Evolutionary conservation across 92 coral and sea anemone species (phyloP), one percentile per base, ranked within the genome.

Genomic region (Montipora capitata): DNA sequence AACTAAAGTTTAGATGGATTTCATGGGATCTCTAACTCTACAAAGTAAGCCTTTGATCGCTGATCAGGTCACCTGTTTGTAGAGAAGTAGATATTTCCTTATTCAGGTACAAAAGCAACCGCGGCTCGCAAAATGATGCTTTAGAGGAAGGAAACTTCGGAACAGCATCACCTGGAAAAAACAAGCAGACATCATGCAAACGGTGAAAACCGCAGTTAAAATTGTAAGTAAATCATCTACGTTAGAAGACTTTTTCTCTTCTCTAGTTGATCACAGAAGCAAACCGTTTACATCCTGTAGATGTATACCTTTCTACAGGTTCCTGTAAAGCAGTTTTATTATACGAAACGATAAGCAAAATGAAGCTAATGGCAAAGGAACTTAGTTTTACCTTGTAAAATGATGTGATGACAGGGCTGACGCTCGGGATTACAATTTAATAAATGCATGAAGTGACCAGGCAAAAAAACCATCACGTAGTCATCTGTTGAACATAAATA

Each of bases 331-430:
- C 35, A 27, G 35, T 27, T 27, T 27, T 27, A 27, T 27, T 27
- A 27, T 27, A 27, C 35, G 35, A 48, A 48, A 10, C 52, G 10
- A 48, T 5, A 48, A 48, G 52, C 6, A 48, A 48, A 5, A 48
- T 48, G 52, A 5, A 5, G 6, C 10, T 45, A 7, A n/a, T 40
- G 57, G 10, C 40, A 5, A 10, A 14, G 1, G 6, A 48, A 48
- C 10, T 10, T 48, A 5, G 10, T 48, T 48, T 17, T 48, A 96
- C 99, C 99, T 87, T 94, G 96, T 64, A 97, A 82, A 77, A 97
- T 93, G n/a, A 97, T 85, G 88, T 97, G 99, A 78, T 97, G 99
- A 45, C 99, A 94, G 0, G 98, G 98, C 4, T 95, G 98, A 16
- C 94, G 98, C 74, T 97, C 98, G 13, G 99, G 92, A 48, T 92